Base-by-base conservation (phyloP, 2,888 invertebrate genomes). In the Drosophila acutilabella region DNA sequence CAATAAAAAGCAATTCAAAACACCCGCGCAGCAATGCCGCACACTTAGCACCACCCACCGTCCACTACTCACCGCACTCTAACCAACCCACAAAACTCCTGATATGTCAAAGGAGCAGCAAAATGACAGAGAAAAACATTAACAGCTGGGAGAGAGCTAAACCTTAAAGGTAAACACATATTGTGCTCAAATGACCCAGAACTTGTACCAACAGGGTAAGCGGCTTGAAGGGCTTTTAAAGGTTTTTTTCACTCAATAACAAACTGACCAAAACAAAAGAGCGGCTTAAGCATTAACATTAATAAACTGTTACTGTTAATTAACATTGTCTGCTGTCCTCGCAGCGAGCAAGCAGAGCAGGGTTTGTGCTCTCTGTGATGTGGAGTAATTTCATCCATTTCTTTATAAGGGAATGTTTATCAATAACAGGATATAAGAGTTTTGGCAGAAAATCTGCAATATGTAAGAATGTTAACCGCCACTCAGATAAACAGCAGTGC, bases 161-260 rank as follows among this genome's bases (percentile, higher is more conserved):
- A 61, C 59, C 56, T 52, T 64, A 44, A 60, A 71, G 81, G 60
- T 62, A 70, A 44, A 51, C 20, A 40, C 52, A 65, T 76, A 66
- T 51, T 62, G 71, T 48, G 67, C 61, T 68, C 70, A 76, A 71
- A 66, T 88, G 88, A 79, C 82, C 88, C 82, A 82, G 85, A 82
- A 85, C 85, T 88, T 88, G 85, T 58, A 41, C 14, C 30, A 16
- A 41, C 64, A 64, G 44, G 69, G 50, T 20, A n/a, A 23, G 23
- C 4, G 33, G 42, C 18, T 20, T 16, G 23, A 52, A 18, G 4
- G 36, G 26, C 33, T 18, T 56, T 61, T 76, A 64, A 57, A 71
- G 60, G 65, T 68, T 68, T 56, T 70, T 47, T 20, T 26, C n/a
- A 38, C 41, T 58, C 64, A 57, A 61, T 60, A 62, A 47, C 44